Evolutionary conservation across 2,888 invertebrate species (phyloP).

Genomic region (Sepiola atlantica): DNA sequence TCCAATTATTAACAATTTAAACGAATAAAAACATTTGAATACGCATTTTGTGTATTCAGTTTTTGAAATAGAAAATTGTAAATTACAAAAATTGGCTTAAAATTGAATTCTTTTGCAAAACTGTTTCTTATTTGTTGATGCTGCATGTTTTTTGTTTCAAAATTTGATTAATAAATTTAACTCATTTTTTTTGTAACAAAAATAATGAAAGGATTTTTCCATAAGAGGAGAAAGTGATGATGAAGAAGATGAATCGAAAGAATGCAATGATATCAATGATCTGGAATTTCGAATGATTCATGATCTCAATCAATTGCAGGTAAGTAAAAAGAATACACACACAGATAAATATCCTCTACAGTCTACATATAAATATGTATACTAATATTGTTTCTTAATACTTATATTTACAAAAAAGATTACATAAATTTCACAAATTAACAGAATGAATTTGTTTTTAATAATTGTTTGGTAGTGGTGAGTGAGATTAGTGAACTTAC

Average conservation of each 20-base stretch:
- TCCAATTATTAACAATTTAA: not conserved
- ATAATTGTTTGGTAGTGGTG: not conserved
- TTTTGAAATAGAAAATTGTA: not conserved
- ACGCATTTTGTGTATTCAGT: not conserved
- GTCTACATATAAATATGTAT: not conserved
- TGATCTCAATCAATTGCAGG: slow-evolving; percentile 79
- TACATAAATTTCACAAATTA: no score
- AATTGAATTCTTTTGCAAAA: not conserved
- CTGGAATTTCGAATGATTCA: slow-evolving; percentile 90
- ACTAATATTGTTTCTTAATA: not conserved
- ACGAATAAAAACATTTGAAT: slow-evolving; percentile 10
- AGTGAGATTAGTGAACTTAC: not conserved
- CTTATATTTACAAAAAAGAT: not conserved
- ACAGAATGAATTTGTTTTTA: not conserved
- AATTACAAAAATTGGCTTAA: not conserved
- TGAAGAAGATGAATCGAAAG: slow-evolving; percentile 78
- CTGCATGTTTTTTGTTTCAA: not conserved
- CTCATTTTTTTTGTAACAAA: not conserved
- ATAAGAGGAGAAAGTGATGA: slow-evolving; percentile 66
- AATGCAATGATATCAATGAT: slow-evolving; percentile 85
- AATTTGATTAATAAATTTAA: not conserved
- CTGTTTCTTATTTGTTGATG: not conserved
- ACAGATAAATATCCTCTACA: not conserved
- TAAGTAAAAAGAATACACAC: slow-evolving; percentile 60
- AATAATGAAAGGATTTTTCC: slow-evolving; percentile 56